These are phyloP conservation scores for Nipponacmea schrenckii DNA, from an alignment of 2,888 invertebrate genomes.

Conservation along the genomic window DNA sequence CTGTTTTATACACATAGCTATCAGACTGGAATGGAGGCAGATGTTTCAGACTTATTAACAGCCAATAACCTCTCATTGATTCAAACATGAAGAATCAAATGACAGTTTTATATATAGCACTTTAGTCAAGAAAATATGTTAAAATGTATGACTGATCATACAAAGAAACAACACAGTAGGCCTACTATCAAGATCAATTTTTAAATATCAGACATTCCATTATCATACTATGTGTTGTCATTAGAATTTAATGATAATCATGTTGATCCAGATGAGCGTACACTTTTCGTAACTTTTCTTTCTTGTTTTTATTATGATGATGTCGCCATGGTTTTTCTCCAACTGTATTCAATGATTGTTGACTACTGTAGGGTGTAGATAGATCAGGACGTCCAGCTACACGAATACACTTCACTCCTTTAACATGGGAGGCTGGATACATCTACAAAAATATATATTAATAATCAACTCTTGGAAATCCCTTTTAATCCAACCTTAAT, in stretches of 20 bases:
- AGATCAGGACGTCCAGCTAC: neutral
- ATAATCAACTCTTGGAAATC: neutral
- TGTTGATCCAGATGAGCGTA: constrained; percentile 82
- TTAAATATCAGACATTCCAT: neutral
- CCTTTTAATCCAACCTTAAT: no score
- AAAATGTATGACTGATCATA: no score
- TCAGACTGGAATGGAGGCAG: no score
- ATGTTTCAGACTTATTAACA: no score
- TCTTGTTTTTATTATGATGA: constrained; percentile 88
- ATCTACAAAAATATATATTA: neutral
- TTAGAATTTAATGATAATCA: constrained; percentile 4
- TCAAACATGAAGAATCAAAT: no score
- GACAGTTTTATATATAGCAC: no score
- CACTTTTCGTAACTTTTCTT: constrained; percentile 88
- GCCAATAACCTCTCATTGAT: no score
- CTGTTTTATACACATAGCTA: no score
- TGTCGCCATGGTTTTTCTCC: constrained; percentile 79
- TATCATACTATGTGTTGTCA: neutral
- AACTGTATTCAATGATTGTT: constrained; percentile 66
- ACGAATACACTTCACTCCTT: neutral
- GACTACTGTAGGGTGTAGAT: constrained; percentile 25
- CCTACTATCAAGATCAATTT: no score
- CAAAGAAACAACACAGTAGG: no score
- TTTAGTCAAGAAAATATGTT: no score
- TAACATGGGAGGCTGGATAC: neutral